A percentile compares a stretch with the other conserved stretches of the same genome.
Evolutionary conservation across 2,797 vertebrate species (phyloP).

Genomic region (Ctenosaura bakeri): DNA sequence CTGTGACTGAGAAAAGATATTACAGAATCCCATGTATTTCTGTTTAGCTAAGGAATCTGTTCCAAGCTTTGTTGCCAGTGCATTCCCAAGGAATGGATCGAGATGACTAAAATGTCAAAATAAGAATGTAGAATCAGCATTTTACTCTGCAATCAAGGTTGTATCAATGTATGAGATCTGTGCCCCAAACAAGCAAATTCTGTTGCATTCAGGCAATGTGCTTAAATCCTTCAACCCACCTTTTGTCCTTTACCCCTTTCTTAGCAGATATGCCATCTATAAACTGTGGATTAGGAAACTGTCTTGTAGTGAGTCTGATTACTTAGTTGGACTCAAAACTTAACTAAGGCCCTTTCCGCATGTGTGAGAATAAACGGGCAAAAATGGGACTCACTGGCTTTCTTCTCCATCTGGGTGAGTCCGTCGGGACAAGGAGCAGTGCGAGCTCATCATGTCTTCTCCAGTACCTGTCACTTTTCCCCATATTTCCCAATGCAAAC

Average conservation of each 20-base stretch:
- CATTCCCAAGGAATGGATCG: conserved; percentile 17
- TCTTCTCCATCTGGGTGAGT: no score
- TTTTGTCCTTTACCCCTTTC: background rate
- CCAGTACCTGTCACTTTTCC: no score
- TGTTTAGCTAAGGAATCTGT: background rate
- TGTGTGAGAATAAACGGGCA: no score
- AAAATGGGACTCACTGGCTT: no score
- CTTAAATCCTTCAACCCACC: no score
- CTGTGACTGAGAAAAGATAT: conserved; percentile 7
- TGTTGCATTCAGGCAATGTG: background rate
- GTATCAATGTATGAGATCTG: rapidly evolving
- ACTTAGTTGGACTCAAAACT: background rate
- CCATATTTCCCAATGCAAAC: no score
- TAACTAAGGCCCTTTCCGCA: no score
- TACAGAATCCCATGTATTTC: conserved; percentile 5
- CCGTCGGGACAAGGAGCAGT: no score
- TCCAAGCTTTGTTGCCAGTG: background rate
- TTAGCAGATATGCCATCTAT: background rate
- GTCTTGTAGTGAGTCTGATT: background rate
- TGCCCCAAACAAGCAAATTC: background rate
- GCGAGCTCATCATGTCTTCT: no score
- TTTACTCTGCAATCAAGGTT: conserved; percentile 6
- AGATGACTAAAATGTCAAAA: conserved; percentile 20
- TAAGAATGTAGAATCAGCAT: conserved; percentile 8
- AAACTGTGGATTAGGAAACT: background rate